phyloP scores from a whole-genome alignment of 2,113 vertebrate species.

The Myotis davidii region DNA sequence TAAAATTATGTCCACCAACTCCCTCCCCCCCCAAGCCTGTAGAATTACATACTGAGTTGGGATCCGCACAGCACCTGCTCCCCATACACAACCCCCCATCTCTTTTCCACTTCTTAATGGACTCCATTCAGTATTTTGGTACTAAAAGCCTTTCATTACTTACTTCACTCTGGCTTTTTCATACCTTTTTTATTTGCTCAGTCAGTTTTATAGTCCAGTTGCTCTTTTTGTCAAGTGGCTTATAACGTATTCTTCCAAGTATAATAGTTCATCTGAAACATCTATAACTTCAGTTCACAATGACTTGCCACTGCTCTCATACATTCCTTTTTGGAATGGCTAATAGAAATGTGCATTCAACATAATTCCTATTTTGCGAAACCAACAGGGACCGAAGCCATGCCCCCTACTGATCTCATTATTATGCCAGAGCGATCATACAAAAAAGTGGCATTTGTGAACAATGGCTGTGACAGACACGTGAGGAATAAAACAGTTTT shows the following conservation, averaged over 20 bases:
- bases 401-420: neutral
- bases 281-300: constrained; percentile 51
- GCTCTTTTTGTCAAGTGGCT: constrained; percentile 69
- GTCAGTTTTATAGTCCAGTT: constrained; percentile 74
- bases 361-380: constrained; percentile 38
- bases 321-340: constrained; percentile 24
- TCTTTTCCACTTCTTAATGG: constrained; percentile 67
- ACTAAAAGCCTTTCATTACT: constrained; percentile 75
- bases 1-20: neutral
- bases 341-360: constrained; percentile 24
- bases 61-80: neutral
- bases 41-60: neutral
- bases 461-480: neutral
- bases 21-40: neutral
- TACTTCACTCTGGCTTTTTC: constrained; percentile 64
- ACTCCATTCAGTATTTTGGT: constrained; percentile 54
- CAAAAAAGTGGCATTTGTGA: neutral
- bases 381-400: neutral
- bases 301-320: constrained; percentile 40
- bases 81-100: constrained; percentile 9
- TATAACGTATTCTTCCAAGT: constrained; percentile 66
- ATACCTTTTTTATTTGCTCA: constrained; percentile 72
- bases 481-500: neutral
- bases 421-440: neutral
- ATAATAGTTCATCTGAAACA: constrained; percentile 55